These are phyloP conservation scores for Actinia equina DNA, from an alignment of 64 coral and sea anemone species.

Conservation along the genomic window DNA sequence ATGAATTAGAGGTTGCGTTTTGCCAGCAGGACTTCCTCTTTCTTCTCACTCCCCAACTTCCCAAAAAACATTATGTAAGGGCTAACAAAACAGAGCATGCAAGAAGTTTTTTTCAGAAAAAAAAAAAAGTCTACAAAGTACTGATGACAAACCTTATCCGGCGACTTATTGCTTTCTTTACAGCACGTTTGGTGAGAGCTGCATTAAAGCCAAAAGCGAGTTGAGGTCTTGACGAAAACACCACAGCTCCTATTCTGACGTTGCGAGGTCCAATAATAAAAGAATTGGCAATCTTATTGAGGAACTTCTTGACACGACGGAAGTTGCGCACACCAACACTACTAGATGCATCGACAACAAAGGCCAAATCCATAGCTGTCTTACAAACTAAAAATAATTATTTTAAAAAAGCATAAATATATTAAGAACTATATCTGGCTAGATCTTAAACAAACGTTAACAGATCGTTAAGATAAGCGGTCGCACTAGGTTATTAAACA, in stretches of 20 bases:
- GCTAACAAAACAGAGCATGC: no score
- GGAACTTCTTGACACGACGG: constrained; percentile 30
- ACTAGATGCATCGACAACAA: constrained; percentile 56
- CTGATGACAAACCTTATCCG: constrained; percentile 18
- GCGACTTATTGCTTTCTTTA: constrained; percentile 19
- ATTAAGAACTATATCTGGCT: no score
- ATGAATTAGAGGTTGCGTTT: not conserved
- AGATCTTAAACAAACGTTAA: no score
- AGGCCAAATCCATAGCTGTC: constrained; percentile 39
- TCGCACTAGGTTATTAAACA: no score
- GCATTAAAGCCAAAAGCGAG: constrained; percentile 43
- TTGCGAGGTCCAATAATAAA: constrained; percentile 20
- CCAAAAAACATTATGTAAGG: no score
- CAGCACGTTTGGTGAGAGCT: constrained; percentile 6
- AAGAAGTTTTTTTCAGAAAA: no score
- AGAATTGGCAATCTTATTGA: constrained; percentile 33
- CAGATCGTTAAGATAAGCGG: no score
- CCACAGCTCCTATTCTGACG: constrained; percentile 32
- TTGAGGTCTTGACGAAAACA: constrained; percentile 38
- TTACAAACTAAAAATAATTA: constrained; percentile 36
- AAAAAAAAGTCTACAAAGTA: not conserved
- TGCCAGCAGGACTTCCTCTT: no score
- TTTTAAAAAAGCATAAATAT: not conserved
- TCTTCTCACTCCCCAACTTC: no score
- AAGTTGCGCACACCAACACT: constrained; percentile 50